These are phyloP conservation scores for Pseudopipra pipra DNA, from an alignment of 2,113 vertebrate species.

Conservation along the genomic window DNA sequence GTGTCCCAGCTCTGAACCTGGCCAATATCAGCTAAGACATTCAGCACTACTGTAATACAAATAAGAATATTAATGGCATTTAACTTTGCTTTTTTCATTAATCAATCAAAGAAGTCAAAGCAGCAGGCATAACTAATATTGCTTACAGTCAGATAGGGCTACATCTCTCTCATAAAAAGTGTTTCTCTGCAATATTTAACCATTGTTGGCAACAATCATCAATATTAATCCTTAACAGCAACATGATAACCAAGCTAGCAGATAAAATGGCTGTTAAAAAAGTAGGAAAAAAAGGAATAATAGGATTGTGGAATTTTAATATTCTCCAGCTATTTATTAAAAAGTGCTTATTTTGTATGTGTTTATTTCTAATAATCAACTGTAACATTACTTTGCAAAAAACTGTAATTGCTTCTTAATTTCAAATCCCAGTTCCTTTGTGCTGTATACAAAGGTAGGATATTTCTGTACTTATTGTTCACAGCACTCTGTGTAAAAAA, in stretches of 20 bases:
- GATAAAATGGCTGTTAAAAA: constrained; percentile 80
- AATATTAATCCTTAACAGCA: constrained; percentile 75
- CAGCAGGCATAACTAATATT: constrained; percentile 51
- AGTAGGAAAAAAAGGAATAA: constrained; percentile 72
- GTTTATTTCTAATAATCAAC: constrained; percentile 79
- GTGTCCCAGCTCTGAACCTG: background rate
- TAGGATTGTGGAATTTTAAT: constrained; percentile 69
- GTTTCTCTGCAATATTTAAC: constrained; percentile 67
- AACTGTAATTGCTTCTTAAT: constrained; percentile 80
- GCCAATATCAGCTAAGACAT: background rate
- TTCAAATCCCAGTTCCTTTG: constrained; percentile 74
- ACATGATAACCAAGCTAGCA: constrained; percentile 72
- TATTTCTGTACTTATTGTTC: constrained; percentile 80
- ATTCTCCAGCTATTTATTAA: constrained; percentile 74
- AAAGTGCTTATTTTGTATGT: constrained; percentile 75
- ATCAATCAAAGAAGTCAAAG: constrained; percentile 54
- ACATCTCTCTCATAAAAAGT: constrained; percentile 59
- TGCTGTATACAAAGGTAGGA: constrained; percentile 77
- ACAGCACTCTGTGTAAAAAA: constrained; percentile 77
- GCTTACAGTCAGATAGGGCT: constrained; percentile 49
- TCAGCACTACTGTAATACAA: background rate
- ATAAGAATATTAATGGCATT: constrained; percentile 39
- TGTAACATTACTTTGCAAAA: constrained; percentile 76
- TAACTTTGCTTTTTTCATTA: constrained; percentile 56
- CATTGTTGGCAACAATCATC: constrained; percentile 70